Conservation (phyloP, 37 sponge, comb jelly and placozoan genomes). For the Agelas oroides region DNA sequence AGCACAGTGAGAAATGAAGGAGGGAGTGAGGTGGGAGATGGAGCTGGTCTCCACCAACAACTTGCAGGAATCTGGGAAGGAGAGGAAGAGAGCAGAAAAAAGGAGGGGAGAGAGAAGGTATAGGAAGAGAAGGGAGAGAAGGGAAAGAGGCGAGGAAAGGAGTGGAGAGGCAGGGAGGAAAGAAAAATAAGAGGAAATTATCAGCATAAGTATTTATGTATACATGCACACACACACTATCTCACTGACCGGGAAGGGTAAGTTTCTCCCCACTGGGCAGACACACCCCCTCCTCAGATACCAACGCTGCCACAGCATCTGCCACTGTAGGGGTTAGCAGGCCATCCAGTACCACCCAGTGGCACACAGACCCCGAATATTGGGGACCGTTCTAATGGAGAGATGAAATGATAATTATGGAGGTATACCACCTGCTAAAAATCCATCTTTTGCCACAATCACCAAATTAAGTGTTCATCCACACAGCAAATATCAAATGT, state of each 20-base stretch:
- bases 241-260: conserved; percentile 10
- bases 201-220: neutral
- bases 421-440: no score
- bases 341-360: conserved; percentile 82
- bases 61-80: conserved; percentile 34
- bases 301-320: conserved; percentile 6
- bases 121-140: no score
- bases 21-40: conserved; percentile 29
- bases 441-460: no score
- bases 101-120: neutral
- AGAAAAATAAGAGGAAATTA: no score
- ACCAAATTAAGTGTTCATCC: no score
- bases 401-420: no score
- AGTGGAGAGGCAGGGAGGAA: no score
- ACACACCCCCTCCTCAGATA: conserved; percentile 18
- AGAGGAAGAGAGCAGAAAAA: neutral
- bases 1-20: conserved; percentile 3
- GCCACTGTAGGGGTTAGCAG: conserved; percentile 15
- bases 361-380: neutral
- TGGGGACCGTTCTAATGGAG: no score
- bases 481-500: no score
- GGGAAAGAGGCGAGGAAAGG: no score
- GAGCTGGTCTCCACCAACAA: conserved; percentile 59
- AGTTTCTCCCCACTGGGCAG: conserved; percentile 43
- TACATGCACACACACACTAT: neutral